A percentile compares a stretch with the other conserved stretches of the same genome.
Evolutionary conservation across 2,797 vertebrate genomes (phyloP).

Genomic region (Sebastes alutus): DNA sequence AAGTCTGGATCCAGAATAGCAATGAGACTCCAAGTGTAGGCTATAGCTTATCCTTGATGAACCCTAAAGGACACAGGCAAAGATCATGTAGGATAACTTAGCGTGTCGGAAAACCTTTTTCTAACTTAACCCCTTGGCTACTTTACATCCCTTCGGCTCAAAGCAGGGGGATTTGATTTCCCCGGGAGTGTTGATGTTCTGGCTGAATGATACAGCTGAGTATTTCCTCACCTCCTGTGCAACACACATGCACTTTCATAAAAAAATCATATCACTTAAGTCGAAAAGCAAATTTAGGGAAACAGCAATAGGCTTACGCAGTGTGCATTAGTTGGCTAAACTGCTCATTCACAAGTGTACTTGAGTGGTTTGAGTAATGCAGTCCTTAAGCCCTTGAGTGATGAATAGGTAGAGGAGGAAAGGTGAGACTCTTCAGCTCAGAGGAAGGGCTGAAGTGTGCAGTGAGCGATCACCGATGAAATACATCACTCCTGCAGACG

Average conservation of each 20-base stretch:
- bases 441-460: slow-evolving; percentile 32
- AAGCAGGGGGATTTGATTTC: slow-evolving; percentile 17
- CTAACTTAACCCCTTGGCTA: slow-evolving; percentile 29
- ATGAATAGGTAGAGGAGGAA: slow-evolving; percentile 39
- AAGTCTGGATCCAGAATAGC: slow-evolving; percentile 62
- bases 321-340: slow-evolving; percentile 41
- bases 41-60: slow-evolving; percentile 28
- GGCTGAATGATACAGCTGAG: slow-evolving; percentile 7
- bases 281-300: slow-evolving; percentile 27
- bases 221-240: slow-evolving; percentile 13
- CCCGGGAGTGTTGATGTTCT: slow-evolving; percentile 12
- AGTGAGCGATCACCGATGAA: slow-evolving; percentile 41
- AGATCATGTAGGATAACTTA: slow-evolving; percentile 43
- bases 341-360: slow-evolving; percentile 32
- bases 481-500: slow-evolving; percentile 52
- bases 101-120: slow-evolving; percentile 1
- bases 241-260: slow-evolving; percentile 6
- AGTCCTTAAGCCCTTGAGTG: slow-evolving; percentile 35
- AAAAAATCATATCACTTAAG: slow-evolving; percentile 6
- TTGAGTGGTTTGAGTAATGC: slow-evolving; percentile 49
- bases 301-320: background rate
- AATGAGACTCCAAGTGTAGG: slow-evolving; percentile 48
- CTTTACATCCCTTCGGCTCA: slow-evolving; percentile 26
- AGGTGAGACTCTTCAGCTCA: slow-evolving; percentile 46
- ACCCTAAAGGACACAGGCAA: slow-evolving; percentile 48